Evolutionary conservation across 1,140 invertebrate genomes (phyloP).

Genomic region (Drosophila kikkawai): DNA sequence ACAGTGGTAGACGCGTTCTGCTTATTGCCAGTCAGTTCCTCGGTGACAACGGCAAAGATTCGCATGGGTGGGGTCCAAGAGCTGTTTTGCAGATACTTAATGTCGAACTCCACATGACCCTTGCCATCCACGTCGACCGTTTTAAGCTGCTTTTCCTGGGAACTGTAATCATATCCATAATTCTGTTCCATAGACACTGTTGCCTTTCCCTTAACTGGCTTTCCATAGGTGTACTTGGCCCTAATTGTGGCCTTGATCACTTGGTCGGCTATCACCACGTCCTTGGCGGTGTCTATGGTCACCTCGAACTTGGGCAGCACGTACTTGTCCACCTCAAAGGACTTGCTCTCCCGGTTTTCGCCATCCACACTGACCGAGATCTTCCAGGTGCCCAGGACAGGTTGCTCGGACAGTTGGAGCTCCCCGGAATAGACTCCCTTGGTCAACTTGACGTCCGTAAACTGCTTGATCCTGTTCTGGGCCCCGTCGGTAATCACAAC

Average conservation of each 20-base stretch:
- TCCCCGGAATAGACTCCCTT: constrained; percentile 93
- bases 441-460: constrained; percentile 88
- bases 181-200: constrained; percentile 88
- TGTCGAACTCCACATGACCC: constrained; percentile 89
- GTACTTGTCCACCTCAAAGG: constrained; percentile 90
- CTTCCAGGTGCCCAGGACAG: constrained; percentile 95
- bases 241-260: constrained; percentile 91
- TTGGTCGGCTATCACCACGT: constrained; percentile 92
- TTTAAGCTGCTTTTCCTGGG: constrained; percentile 85
- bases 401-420: constrained; percentile 92
- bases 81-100: constrained; percentile 86
- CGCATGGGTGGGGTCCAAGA: constrained; percentile 84
- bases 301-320: constrained; percentile 97
- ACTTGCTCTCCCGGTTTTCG: constrained; percentile 50
- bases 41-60: constrained; percentile 91
- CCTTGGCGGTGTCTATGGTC: constrained; percentile 91
- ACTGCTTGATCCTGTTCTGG: constrained; percentile 89
- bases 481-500: constrained; percentile 65
- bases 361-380: constrained; percentile 87
- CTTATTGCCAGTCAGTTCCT: constrained; percentile 89
- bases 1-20: constrained; percentile 92
- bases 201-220: constrained; percentile 91
- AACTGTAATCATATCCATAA: constrained; percentile 26
- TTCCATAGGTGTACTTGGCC: constrained; percentile 90
- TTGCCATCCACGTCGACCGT: constrained; percentile 90